A percentile compares a stretch with the other conserved stretches of the same genome.
These are phyloP conservation scores for Pristiophorus japonicus DNA, from an alignment of 2,113 vertebrate species.

Conservation along the genomic window DNA sequence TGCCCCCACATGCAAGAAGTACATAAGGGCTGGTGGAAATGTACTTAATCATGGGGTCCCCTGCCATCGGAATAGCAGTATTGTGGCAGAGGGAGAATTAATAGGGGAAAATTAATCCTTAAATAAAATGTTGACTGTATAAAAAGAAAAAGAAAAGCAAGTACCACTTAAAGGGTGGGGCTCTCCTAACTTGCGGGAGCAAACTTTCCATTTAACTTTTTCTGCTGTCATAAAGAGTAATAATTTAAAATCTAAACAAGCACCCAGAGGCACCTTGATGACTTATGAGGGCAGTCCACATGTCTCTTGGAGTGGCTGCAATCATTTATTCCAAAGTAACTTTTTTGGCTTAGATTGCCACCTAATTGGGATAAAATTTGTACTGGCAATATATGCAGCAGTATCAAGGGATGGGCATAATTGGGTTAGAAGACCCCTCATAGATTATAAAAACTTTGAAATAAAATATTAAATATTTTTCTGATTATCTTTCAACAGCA, in stretches of 20 bases:
- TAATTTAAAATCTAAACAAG: background rate
- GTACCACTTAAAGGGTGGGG: too few species aligned
- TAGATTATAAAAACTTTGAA: background rate
- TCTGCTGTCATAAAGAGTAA: too few species aligned
- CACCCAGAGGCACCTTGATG: background rate
- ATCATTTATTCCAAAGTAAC: background rate
- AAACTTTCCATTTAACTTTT: too few species aligned
- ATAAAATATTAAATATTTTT: background rate
- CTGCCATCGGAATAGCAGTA: too few species aligned
- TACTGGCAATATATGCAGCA: background rate
- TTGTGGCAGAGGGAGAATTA: too few species aligned
- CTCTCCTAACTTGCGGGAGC: too few species aligned
- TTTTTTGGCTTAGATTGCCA: too few species aligned
- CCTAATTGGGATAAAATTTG: background rate
- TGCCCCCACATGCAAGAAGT: background rate
- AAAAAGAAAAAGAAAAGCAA: background rate
- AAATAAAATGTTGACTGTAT: background rate
- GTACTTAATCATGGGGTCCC: background rate
- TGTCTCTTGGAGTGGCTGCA: background rate
- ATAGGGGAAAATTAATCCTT: too few species aligned
- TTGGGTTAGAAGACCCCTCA: background rate
- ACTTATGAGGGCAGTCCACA: background rate
- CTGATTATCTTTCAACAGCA: background rate
- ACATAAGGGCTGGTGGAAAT: background rate
- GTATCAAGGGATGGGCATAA: background rate